Evolutionary conservation across 2,888 invertebrate species (phyloP).

Genomic region (Troides oblongomaculatus): DNA sequence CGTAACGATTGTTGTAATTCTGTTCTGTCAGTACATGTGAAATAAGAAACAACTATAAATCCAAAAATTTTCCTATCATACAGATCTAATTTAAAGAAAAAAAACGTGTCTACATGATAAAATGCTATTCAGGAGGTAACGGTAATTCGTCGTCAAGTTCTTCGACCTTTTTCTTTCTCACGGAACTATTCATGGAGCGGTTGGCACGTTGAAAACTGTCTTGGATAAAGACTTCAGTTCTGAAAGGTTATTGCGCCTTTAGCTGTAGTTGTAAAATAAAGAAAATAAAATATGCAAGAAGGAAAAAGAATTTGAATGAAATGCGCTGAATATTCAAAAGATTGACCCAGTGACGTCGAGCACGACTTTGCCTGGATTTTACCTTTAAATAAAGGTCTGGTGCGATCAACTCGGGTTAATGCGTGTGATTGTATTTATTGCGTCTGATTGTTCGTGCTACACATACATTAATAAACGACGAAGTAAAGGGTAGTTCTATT

Average conservation of each 20-base stretch:
- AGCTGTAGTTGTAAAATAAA: conserved; percentile 9
- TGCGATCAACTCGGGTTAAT: conserved; percentile 17
- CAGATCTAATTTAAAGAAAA: neutral
- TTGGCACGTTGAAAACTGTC: conserved; percentile 50
- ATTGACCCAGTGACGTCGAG: conserved; percentile 46
- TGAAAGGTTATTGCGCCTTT: conserved; percentile 29
- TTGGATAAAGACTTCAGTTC: conserved; percentile 36
- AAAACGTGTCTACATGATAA: neutral
- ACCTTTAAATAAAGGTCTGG: conserved; percentile 20
- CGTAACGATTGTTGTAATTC: too few species aligned
- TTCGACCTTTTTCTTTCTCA: conserved; percentile 55
- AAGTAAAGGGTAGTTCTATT: neutral
- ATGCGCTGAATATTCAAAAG: conserved; percentile 56
- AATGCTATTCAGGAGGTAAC: conserved; percentile 62
- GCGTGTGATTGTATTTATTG: neutral
- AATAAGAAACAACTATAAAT: neutral
- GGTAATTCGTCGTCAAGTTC: conserved; percentile 71
- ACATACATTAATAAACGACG: neutral
- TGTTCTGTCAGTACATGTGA: neutral
- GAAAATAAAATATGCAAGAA: conserved; percentile 40
- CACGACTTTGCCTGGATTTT: conserved; percentile 23
- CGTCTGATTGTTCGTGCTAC: neutral
- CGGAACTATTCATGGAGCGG: conserved; percentile 47
- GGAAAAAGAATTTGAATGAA: conserved; percentile 55
- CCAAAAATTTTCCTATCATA: neutral